phyloP scores from a whole-genome alignment of 2,888 invertebrate genomes.

The Gymnocheta viridis region DNA sequence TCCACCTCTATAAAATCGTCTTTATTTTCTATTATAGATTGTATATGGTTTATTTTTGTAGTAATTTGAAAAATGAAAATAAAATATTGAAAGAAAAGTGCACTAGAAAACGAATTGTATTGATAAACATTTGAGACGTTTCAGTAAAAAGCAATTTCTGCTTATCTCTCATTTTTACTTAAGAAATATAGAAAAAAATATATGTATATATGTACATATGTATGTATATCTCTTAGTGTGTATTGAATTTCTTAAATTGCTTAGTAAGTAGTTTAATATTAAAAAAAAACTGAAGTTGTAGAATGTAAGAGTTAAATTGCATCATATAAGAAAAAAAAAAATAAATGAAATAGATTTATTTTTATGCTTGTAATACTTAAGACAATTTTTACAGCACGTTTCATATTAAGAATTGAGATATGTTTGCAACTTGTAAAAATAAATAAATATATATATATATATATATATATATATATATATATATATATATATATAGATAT shows the following conservation, averaged over 20 bases:
- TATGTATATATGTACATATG: not conserved
- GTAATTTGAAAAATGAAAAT: slow-evolving; percentile 43
- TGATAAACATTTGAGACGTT: slow-evolving; percentile 63
- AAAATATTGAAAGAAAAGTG: slow-evolving; percentile 23
- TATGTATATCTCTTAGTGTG: slow-evolving; percentile 1
- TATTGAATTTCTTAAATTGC: slow-evolving; percentile 55
- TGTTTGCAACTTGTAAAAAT: not conserved
- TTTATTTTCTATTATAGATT: slow-evolving; percentile 60
- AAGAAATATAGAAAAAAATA: slow-evolving; percentile 18
- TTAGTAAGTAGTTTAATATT: slow-evolving; percentile 39
- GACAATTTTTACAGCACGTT: slow-evolving; percentile 47
- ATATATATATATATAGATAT: too few species aligned
- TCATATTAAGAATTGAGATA: slow-evolving; percentile 36
- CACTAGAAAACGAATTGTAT: slow-evolving; percentile 55
- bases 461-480: not conserved
- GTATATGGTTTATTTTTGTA: slow-evolving; percentile 40
- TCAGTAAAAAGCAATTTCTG: slow-evolving; percentile 65
- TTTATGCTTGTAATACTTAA: slow-evolving; percentile 36
- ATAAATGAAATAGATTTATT: slow-evolving; percentile 64
- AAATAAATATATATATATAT: not conserved
- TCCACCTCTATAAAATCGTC: slow-evolving; percentile 19
- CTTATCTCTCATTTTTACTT: slow-evolving; percentile 68
- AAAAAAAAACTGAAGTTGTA: not conserved
- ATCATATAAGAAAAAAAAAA: slow-evolving; percentile 37
- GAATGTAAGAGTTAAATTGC: slow-evolving; percentile 30